These are phyloP conservation scores for Carabus problematicus DNA, from an alignment of 2,888 invertebrate genomes.

Conservation along the genomic window DNA sequence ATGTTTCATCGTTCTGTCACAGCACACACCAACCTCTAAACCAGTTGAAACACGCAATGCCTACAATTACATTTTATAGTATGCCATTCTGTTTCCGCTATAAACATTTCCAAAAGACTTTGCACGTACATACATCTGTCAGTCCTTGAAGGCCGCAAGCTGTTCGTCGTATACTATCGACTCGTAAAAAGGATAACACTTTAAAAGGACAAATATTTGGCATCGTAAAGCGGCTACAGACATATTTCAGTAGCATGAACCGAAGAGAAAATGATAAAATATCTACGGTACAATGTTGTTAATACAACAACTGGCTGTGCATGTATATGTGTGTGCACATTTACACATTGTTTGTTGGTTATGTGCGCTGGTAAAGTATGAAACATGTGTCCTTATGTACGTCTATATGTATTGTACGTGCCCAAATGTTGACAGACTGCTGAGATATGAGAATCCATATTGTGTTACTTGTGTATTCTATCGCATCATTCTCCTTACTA, in stretches of 20 bases:
- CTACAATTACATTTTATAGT: constrained; percentile 30
- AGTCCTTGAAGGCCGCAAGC: constrained; percentile 3
- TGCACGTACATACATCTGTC: neutral
- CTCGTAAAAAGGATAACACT: constrained; percentile 26
- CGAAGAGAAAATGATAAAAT: constrained; percentile 17
- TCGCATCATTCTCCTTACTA: too few species aligned
- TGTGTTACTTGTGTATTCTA: too few species aligned
- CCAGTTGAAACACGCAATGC: too few species aligned
- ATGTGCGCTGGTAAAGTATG: too few species aligned
- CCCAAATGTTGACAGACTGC: too few species aligned
- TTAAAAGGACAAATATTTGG: constrained; percentile 34
- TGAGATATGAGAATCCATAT: too few species aligned
- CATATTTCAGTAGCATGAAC: constrained; percentile 18
- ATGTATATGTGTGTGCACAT: too few species aligned
- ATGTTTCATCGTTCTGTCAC: neutral
- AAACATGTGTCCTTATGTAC: too few species aligned
- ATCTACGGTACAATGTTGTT: constrained; percentile 9
- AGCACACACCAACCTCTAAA: neutral
- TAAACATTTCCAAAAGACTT: neutral
- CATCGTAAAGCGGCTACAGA: constrained; percentile 25
- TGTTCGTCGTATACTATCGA: constrained; percentile 11
- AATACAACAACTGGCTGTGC: neutral
- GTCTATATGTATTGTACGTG: too few species aligned
- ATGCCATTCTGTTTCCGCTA: constrained; percentile 24
- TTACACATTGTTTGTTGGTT: too few species aligned